Evolutionary conservation across 1,140 invertebrate species (phyloP).

Genomic region (Zeugodacus cucurbitae): DNA sequence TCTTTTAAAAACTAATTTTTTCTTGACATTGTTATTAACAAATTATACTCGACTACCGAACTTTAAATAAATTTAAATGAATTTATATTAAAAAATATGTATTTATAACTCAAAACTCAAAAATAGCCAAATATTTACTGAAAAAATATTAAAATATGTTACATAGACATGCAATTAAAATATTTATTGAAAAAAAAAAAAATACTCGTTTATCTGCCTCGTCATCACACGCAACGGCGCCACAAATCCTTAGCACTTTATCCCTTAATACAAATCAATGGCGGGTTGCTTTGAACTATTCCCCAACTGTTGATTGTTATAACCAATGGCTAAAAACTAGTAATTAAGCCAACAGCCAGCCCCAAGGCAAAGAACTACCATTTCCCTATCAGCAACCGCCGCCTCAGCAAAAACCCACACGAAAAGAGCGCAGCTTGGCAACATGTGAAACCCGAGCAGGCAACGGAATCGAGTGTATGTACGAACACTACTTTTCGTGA

Average conservation of each 20-base stretch:
- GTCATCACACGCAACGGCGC: background rate
- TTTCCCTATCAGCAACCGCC: background rate
- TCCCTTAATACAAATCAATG: background rate
- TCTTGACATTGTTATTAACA: too few relatives aligned
- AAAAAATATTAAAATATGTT: too few relatives aligned
- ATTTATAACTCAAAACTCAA: too few relatives aligned
- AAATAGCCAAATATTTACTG: too few relatives aligned
- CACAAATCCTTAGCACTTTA: background rate
- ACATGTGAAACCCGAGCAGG: background rate
- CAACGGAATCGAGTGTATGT: background rate
- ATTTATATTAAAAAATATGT: too few relatives aligned
- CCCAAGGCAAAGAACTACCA: background rate
- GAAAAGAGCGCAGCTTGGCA: background rate
- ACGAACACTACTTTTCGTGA: slow-evolving; percentile 43
- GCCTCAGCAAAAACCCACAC: background rate
- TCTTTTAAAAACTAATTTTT: too few relatives aligned
- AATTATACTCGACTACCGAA: too few relatives aligned
- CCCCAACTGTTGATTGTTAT: background rate
- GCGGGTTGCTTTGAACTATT: background rate
- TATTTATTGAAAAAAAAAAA: too few relatives aligned
- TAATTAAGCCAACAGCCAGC: slow-evolving; percentile 1
- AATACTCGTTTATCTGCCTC: background rate
- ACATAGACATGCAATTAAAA: too few relatives aligned
- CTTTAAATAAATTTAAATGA: too few relatives aligned
- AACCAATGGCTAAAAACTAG: background rate